Percentiles rank a stretch among this genome's conserved stretches.
phyloP scores from a whole-genome alignment of 2,888 invertebrate species.

The Dolichomitus sp. region DNA sequence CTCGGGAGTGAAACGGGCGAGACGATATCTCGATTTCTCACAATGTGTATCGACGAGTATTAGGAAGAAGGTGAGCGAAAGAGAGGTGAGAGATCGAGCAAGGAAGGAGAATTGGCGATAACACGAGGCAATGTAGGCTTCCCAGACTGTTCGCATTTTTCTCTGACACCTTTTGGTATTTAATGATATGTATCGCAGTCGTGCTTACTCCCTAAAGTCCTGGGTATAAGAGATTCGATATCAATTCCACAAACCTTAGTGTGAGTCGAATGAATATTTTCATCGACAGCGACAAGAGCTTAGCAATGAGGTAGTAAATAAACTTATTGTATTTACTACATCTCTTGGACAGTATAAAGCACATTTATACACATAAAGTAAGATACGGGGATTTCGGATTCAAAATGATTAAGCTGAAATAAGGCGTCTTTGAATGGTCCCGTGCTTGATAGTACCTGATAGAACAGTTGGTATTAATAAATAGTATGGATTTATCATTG shows the following conservation, averaged over 20 bases:
- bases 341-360: too few species aligned
- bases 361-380: too few species aligned
- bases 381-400: too few species aligned
- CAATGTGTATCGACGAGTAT: constrained; percentile 58
- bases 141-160: constrained; percentile 60
- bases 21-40: constrained; percentile 64
- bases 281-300: not conserved
- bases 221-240: constrained; percentile 28
- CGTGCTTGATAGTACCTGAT: too few species aligned
- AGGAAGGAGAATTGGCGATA: constrained; percentile 42
- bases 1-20: constrained; percentile 49
- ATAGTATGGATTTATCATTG: too few species aligned
- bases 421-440: too few species aligned
- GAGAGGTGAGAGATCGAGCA: constrained; percentile 1
- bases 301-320: too few species aligned
- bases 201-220: not conserved
- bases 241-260: constrained; percentile 41
- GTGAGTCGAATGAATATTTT: constrained; percentile 16
- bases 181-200: not conserved
- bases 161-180: not conserved
- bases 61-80: constrained; percentile 21
- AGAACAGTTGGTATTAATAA: too few species aligned
- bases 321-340: too few species aligned
- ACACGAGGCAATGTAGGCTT: constrained; percentile 48
- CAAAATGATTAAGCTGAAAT: too few species aligned